Conservation (phyloP, 2,113 vertebrate species). For the Crypturellus undulatus region DNA sequence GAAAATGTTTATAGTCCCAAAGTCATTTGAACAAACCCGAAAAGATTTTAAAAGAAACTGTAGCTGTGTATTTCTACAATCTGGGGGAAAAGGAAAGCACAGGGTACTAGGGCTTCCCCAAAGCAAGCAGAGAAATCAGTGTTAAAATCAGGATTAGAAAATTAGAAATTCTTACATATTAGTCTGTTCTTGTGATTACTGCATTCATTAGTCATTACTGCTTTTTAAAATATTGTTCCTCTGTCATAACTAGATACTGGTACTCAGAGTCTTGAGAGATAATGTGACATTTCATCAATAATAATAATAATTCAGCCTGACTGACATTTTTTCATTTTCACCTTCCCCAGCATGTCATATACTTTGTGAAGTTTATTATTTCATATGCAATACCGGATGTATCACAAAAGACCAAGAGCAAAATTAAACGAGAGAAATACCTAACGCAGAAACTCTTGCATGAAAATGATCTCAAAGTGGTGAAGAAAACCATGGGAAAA, state of each 20-base stretch:
- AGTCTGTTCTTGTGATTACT: background rate
- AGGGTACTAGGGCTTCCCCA: background rate
- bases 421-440: constrained; percentile 92
- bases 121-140: background rate
- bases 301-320: background rate
- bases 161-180: background rate
- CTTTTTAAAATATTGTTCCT: background rate
- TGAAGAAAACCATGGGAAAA: constrained; percentile 79
- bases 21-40: background rate
- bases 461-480: constrained; percentile 85
- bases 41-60: background rate
- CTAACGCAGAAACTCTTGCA: constrained; percentile 91
- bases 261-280: background rate
- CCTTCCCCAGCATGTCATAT: constrained; percentile 88
- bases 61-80: background rate
- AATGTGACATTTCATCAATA: background rate
- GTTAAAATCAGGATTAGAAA: background rate
- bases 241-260: background rate
- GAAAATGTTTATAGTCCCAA: background rate
- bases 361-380: constrained; percentile 91
- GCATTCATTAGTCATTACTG: background rate
- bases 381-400: constrained; percentile 90
- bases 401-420: constrained; percentile 85
- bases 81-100: background rate
- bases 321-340: constrained; percentile 42